Conservation (phyloP, 1,140 invertebrate genomes). For the Lucilia cuprina region DNA sequence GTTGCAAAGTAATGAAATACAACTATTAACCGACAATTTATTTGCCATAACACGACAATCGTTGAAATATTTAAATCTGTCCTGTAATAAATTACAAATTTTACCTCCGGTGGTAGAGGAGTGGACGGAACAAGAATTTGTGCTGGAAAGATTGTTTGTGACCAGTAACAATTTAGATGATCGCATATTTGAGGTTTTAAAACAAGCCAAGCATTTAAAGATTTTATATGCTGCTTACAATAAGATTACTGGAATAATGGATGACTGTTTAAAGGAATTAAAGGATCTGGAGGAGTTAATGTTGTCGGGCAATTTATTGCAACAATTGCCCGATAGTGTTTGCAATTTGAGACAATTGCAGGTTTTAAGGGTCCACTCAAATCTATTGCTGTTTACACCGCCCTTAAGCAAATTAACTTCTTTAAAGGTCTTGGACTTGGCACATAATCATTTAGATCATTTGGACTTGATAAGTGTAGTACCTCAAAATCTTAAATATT, state of each 20-base stretch:
- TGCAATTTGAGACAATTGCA: constrained; percentile 74
- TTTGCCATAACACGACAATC: constrained; percentile 74
- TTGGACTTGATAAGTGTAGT: constrained; percentile 78
- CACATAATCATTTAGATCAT: constrained; percentile 82
- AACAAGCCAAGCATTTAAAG: constrained; percentile 71
- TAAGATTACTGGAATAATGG: constrained; percentile 74
- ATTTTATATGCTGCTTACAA: constrained; percentile 82
- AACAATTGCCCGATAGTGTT: constrained; percentile 78
- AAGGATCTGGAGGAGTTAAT: constrained; percentile 81
- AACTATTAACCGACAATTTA: constrained; percentile 76
- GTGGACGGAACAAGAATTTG: constrained; percentile 61
- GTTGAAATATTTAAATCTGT: constrained; percentile 76
- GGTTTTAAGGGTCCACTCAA: constrained; percentile 82
- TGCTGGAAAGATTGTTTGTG: constrained; percentile 75
- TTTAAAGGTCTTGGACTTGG: constrained; percentile 82
- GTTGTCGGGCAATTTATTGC: constrained; percentile 81
- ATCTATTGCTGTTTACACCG: constrained; percentile 76
- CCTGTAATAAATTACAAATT: constrained; percentile 73
- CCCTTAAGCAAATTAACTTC: constrained; percentile 76
- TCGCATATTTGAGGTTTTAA: constrained; percentile 72
- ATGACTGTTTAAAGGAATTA: constrained; percentile 78
- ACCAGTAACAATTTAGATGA: constrained; percentile 81
- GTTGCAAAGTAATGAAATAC: constrained; percentile 79
- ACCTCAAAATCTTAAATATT: constrained; percentile 81
- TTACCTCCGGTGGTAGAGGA: constrained; percentile 66